Conservation (phyloP, 2,888 invertebrate genomes). For the Tenthredo distinguenda region DNA sequence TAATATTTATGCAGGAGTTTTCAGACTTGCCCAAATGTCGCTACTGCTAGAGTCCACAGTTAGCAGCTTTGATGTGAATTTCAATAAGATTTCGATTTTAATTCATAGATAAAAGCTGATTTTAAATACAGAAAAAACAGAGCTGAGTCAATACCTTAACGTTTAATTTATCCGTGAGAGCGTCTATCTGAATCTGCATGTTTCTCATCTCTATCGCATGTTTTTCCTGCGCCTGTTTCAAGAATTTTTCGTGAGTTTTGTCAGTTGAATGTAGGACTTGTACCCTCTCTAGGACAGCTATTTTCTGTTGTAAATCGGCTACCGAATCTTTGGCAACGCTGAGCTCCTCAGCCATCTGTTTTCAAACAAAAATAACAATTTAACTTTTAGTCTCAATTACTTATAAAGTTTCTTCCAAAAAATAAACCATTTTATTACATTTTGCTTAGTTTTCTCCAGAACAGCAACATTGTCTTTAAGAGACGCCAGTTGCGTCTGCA, state of each 20-base stretch:
- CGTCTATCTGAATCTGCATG: constrained; percentile 79
- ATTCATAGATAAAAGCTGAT: not conserved
- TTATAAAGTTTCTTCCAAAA: not conserved
- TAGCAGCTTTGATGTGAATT: constrained; percentile 62
- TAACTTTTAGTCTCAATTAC: not conserved
- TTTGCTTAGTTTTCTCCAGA: constrained; percentile 71
- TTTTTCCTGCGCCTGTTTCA: constrained; percentile 79
- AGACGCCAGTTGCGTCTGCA: constrained; percentile 68
- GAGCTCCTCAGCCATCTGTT: constrained; percentile 70
- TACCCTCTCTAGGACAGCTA: constrained; percentile 70
- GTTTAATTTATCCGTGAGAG: constrained; percentile 75
- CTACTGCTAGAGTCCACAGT: constrained; percentile 64
- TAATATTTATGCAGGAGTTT: constrained; percentile 12
- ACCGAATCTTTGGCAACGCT: constrained; percentile 68
- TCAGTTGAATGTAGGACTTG: constrained; percentile 70
- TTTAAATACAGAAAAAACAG: not conserved
- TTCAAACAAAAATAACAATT: constrained; percentile 36
- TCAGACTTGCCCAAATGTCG: constrained; percentile 66
- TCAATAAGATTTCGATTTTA: constrained; percentile 21
- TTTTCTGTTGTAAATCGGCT: constrained; percentile 72
- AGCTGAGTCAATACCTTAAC: constrained; percentile 67
- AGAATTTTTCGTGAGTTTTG: constrained; percentile 73
- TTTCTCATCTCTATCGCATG: constrained; percentile 78
- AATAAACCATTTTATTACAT: constrained; percentile 62
- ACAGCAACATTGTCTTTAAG: constrained; percentile 69